Conservation (phyloP, 2,888 invertebrate genomes). For the Sphinx pinastri region DNA sequence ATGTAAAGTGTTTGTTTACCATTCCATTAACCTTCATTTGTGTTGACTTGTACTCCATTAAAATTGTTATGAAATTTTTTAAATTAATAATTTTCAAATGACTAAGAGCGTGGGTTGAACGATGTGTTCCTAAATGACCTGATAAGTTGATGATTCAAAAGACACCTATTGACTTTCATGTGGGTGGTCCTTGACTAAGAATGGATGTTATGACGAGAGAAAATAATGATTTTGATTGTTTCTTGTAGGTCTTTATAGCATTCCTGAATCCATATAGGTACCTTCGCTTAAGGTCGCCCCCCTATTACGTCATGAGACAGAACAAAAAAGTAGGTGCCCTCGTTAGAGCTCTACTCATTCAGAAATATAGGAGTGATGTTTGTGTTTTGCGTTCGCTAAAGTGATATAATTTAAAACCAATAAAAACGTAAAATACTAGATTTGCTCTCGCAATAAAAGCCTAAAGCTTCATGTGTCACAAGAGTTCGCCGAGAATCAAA, state of each 20-base stretch:
- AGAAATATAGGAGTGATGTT: no score
- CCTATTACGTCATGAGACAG: no score
- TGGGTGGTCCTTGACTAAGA: background rate
- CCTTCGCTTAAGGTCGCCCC: no score
- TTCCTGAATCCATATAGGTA: background rate
- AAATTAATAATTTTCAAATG: background rate
- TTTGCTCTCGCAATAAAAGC: no score
- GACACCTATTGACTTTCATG: background rate
- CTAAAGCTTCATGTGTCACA: no score
- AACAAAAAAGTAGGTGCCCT: no score
- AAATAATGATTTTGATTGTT: background rate
- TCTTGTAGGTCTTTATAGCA: background rate
- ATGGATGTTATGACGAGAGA: background rate
- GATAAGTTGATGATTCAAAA: background rate
- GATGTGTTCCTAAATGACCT: background rate
- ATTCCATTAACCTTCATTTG: constrained; percentile 17
- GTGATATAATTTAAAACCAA: no score
- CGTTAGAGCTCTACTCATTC: no score
- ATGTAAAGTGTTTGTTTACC: constrained; percentile 28
- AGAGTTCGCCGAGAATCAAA: no score
- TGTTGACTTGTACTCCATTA: constrained; percentile 16
- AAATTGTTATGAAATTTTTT: background rate
- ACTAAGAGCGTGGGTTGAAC: background rate
- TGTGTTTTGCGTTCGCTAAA: no score
- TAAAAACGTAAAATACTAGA: no score